Percentiles rank a stretch among this genome's conserved stretches.
Evolutionary conservation across 2,888 invertebrate species (phyloP).

Genomic region (Caenorhabditis sp.): DNA sequence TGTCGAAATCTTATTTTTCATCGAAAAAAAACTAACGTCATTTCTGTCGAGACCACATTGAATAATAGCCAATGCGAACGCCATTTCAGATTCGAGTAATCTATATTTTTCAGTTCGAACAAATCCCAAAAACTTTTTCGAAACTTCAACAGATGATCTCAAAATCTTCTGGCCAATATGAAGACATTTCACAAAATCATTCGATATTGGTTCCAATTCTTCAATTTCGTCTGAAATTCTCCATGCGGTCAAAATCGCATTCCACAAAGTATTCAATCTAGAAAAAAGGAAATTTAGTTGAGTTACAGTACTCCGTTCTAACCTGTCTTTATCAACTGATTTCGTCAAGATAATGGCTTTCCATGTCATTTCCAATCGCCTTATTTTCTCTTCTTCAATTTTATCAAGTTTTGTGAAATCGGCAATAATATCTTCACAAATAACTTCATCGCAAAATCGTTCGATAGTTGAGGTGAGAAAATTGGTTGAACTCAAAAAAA

Average conservation of each 20-base stretch:
- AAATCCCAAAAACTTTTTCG: conserved; percentile 18
- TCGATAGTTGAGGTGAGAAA: conserved; percentile 6
- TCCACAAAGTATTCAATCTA: conserved; percentile 12
- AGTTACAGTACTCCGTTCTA: neutral
- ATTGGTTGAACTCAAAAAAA: neutral
- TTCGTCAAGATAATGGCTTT: conserved; percentile 29
- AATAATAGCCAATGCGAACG: conserved; percentile 17
- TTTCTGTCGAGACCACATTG: conserved; percentile 26
- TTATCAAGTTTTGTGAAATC: conserved; percentile 3
- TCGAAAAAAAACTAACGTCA: conserved; percentile 15
- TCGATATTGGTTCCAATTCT: neutral
- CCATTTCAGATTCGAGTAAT: conserved; percentile 25
- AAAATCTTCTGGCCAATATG: conserved; percentile 15
- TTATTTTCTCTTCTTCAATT: conserved; percentile 8
- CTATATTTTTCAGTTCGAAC: conserved; percentile 31
- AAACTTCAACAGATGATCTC: conserved; percentile 10
- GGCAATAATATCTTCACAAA: conserved; percentile 16
- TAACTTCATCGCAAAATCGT: conserved; percentile 29
- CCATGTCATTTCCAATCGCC: conserved; percentile 23
- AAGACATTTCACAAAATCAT: conserved; percentile 10
- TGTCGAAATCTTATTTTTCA: neutral
- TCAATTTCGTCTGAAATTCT: conserved; percentile 11
- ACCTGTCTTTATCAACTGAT: conserved; percentile 24
- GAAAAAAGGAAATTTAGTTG: neutral
- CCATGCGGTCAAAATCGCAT: conserved; percentile 24